Conservation (phyloP, 2,113 vertebrate species). For the Holacanthus passer region DNA sequence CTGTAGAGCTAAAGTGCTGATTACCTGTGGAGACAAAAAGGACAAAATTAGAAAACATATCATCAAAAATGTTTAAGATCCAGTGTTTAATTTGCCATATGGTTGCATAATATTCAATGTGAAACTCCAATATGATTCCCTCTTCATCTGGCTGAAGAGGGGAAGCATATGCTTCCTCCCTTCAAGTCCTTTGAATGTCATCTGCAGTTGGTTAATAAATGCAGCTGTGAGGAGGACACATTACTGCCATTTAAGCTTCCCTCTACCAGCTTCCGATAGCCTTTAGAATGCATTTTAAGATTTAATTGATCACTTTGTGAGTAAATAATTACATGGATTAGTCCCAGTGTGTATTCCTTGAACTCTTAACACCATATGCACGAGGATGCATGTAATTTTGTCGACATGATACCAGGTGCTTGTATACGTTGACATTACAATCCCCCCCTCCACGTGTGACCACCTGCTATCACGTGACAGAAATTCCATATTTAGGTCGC, state of each 20-base stretch:
- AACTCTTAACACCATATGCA: neutral
- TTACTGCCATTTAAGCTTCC: constrained; percentile 22
- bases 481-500: neutral
- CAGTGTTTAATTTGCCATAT: neutral
- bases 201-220: constrained; percentile 35
- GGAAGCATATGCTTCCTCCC: constrained; percentile 35
- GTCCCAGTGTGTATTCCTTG: neutral
- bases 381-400: neutral
- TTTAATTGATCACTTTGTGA: constrained; percentile 24
- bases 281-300: constrained; percentile 22
- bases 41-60: neutral
- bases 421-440: neutral
- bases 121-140: constrained; percentile 25
- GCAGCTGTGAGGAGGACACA: constrained; percentile 57
- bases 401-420: neutral
- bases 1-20: neutral
- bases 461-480: neutral
- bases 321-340: constrained; percentile 12
- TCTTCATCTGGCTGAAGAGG: constrained; percentile 38
- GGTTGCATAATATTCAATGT: constrained; percentile 21
- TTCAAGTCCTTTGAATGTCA: constrained; percentile 48
- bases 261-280: constrained; percentile 20
- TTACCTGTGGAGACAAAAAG: neutral
- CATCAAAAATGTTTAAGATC: constrained; percentile 13
- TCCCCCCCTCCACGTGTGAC: neutral